Evolutionary conservation across 2,797 vertebrate species (phyloP), one percentile per base, ranked within the genome.

Genomic region (Enoplosus armatus): DNA sequence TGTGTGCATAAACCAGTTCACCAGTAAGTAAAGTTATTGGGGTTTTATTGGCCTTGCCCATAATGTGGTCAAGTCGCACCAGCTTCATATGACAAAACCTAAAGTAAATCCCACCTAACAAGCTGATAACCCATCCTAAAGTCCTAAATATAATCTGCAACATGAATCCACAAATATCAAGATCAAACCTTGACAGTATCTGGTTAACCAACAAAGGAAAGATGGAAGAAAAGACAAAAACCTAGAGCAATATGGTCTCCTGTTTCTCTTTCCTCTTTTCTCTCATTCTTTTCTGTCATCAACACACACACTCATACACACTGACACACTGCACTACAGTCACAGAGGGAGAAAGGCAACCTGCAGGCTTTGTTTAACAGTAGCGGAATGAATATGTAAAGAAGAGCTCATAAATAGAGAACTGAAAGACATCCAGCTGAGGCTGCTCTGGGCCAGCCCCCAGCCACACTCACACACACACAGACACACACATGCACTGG

Each of bases 311-410:
- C 55, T 59, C n/a, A 65, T 37, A 75, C 55, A 56, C 48, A 60
- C 66, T 33, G 22, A 58, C 61, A 74, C 31, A 61, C 54, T 47
- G 51, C 50, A 71, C 72, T 77, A 29, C 74, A 89, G 80, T 85
- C 73, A 81, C 68, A 72, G 75, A 84, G 75, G 72, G 75, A 76
- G 82, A 90, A 69, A 83, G 83, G 82, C 74, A 81, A 85, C 82
- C 77, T 72, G 55, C 51, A 75, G 87, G 87, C 88, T 94, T 94
- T 94, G 93, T 95, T 94, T 90, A 88, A 91, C 90, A 87, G 90
- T 72, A 83, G 77, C 78, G 89, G 87, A 94, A 95, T 95, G 95
- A 95, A 95, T 95, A 95, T 96, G 95, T 93, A 95, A 95, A 95
- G 94, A 83, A 90, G 80, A 85, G 87, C 90, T 94, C 93, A 94